A percentile compares a stretch with the other conserved stretches of the same genome.
phyloP scores from a whole-genome alignment of 2,113 vertebrate species.

The Corapipo altera region DNA sequence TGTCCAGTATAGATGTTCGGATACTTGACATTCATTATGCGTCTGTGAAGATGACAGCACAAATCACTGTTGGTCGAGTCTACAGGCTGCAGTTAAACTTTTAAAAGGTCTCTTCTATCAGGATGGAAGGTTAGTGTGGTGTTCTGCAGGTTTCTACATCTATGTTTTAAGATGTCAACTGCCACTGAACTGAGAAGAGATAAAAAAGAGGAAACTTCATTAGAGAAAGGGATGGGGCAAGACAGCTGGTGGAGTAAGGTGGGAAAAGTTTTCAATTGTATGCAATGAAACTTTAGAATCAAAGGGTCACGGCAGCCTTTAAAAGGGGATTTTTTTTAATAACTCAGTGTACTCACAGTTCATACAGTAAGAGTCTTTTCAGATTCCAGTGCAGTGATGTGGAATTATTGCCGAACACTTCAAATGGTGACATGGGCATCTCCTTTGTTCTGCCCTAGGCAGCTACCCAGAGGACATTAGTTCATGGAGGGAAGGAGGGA shows the following conservation, averaged over 20 bases:
- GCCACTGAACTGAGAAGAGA: not conserved
- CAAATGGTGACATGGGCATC: slow-evolving; percentile 10
- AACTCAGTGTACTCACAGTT: slow-evolving; percentile 34
- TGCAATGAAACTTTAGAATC: not conserved
- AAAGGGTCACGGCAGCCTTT: slow-evolving; percentile 46
- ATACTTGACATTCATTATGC: not conserved
- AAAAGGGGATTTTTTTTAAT: slow-evolving; percentile 38
- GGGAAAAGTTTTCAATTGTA: not conserved
- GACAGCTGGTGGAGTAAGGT: not conserved
- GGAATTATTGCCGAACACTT: slow-evolving; percentile 19
- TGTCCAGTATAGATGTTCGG: not conserved
- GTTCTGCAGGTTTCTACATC: not conserved
- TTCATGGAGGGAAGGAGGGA: slow-evolving; percentile 19
- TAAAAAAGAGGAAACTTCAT: not conserved
- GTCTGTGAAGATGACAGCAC: not conserved
- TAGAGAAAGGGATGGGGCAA: not conserved
- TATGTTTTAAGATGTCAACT: slow-evolving; percentile 13
- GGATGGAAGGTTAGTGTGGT: not conserved
- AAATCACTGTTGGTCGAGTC: not conserved
- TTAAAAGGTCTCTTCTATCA: not conserved
- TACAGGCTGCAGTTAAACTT: not conserved
- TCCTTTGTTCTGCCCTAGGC: slow-evolving; percentile 36
- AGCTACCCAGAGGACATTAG: slow-evolving; percentile 57
- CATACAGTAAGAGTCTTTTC: slow-evolving; percentile 7
- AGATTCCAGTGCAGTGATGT: slow-evolving; percentile 26